Conservation (phyloP, 2,888 invertebrate genomes). For the Drosophila pseudotalamancana region DNA sequence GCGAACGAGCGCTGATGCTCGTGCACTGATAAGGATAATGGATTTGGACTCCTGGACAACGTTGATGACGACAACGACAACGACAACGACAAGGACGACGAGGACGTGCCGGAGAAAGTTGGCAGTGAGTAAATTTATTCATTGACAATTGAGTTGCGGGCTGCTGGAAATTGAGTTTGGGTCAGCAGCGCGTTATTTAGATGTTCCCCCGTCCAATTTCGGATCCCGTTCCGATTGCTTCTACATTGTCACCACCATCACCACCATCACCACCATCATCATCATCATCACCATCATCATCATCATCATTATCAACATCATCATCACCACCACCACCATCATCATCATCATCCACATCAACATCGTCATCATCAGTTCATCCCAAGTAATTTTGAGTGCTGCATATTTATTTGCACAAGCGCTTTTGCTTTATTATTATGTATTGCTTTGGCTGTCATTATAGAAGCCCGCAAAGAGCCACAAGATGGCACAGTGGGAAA, state of each 20-base stretch:
- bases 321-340: slow-evolving; percentile 26
- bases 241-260: slow-evolving; percentile 29
- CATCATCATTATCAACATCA: slow-evolving; percentile 10
- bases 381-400: slow-evolving; percentile 75
- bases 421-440: slow-evolving; percentile 75
- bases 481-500: slow-evolving; percentile 7
- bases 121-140: slow-evolving; percentile 74
- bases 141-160: slow-evolving; percentile 82
- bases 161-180: slow-evolving; percentile 76
- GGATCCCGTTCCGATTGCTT: slow-evolving; percentile 13
- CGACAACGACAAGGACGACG: not conserved
- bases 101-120: slow-evolving; percentile 3
- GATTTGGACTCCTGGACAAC: slow-evolving; percentile 71
- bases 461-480: slow-evolving; percentile 9
- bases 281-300: slow-evolving; percentile 52
- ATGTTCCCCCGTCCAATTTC: slow-evolving; percentile 11
- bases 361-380: slow-evolving; percentile 66
- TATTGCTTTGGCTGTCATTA: slow-evolving; percentile 70
- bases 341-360: slow-evolving; percentile 8
- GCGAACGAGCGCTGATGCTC: slow-evolving; percentile 60
- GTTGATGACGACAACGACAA: slow-evolving; percentile 15
- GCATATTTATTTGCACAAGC: slow-evolving; percentile 81
- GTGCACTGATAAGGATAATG: slow-evolving; percentile 77
- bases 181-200: slow-evolving; percentile 55
- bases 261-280: slow-evolving; percentile 8